Percentiles rank a stretch among this genome's conserved stretches.
Evolutionary conservation across 92 coral and sea anemone genomes (phyloP).

Genomic region (Phenganax stokvisi): DNA sequence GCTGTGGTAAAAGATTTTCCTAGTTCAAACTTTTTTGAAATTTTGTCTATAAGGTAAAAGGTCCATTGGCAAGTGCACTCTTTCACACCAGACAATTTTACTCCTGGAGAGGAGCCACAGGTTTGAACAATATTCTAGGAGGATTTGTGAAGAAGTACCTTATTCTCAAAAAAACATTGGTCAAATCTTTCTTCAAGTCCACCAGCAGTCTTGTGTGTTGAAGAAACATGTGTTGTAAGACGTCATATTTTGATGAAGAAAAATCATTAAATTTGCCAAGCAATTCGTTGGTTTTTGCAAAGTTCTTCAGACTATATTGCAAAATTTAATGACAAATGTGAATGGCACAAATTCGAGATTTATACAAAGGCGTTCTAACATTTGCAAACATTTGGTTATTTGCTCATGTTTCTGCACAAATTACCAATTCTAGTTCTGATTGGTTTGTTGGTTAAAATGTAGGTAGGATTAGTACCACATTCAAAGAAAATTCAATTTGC

Average conservation of each 20-base stretch:
- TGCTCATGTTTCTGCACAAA: too few relatives aligned
- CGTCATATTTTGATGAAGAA: conserved; percentile 63
- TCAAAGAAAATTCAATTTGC: too few relatives aligned
- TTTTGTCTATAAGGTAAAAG: too few relatives aligned
- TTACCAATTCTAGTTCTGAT: too few relatives aligned
- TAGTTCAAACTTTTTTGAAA: too few relatives aligned
- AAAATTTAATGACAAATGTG: not conserved
- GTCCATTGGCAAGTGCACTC: not conserved
- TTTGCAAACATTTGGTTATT: too few relatives aligned
- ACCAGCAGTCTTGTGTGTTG: conserved; percentile 71
- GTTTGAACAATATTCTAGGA: not conserved
- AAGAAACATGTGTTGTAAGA: conserved; percentile 59
- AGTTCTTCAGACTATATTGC: conserved; percentile 57
- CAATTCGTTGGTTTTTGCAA: conserved; percentile 76
- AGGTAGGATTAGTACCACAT: too few relatives aligned
- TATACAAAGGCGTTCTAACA: too few relatives aligned
- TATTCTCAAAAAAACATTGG: conserved; percentile 80
- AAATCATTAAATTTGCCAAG: conserved; percentile 75
- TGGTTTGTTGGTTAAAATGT: too few relatives aligned
- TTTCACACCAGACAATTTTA: not conserved
- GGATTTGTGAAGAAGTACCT: conserved; percentile 50
- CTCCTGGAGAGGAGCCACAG: not conserved
- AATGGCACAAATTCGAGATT: too few relatives aligned
- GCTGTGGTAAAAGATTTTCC: too few relatives aligned
- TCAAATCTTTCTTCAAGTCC: conserved; percentile 92